A percentile compares a stretch with the other conserved stretches of the same genome.
Conservation (phyloP, 2,797 vertebrate species). For the Fistularia commersonii region DNA sequence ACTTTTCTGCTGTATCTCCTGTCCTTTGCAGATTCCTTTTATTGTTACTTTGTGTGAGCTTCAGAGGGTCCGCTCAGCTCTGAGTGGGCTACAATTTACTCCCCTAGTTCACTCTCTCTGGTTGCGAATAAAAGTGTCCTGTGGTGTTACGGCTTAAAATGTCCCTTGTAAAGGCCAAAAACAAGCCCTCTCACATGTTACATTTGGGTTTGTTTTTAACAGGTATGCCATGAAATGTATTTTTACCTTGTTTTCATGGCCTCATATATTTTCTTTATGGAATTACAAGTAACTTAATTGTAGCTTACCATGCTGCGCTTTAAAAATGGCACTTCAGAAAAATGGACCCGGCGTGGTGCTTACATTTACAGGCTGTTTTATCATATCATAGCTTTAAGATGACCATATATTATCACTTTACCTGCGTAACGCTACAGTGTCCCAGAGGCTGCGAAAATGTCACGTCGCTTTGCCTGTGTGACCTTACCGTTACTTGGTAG, state of each 20-base stretch:
- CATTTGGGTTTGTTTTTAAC: conserved; percentile 25
- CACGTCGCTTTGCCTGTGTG: no score
- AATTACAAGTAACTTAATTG: conserved; percentile 1
- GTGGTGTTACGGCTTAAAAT: conserved; percentile 30
- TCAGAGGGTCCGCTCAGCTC: conserved; percentile 15
- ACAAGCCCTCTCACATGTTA: conserved; percentile 38
- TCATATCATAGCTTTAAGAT: no score
- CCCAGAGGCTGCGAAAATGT: no score
- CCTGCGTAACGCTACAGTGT: no score
- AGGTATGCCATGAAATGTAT: conserved; percentile 8
- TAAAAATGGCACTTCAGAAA: no score
- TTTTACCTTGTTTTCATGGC: neutral
- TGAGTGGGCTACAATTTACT: conserved; percentile 24
- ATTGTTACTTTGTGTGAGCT: conserved; percentile 41
- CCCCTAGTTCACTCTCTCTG: conserved; percentile 15
- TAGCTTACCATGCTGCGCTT: neutral
- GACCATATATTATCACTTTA: no score
- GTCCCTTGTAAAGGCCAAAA: conserved; percentile 30
- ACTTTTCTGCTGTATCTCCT: conserved; percentile 24
- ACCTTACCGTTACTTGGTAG: no score
- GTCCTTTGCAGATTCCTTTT: conserved; percentile 31
- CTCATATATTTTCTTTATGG: conserved; percentile 13
- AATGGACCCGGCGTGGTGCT: no score
- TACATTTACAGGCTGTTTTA: no score
- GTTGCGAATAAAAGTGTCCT: conserved; percentile 51